These are phyloP conservation scores for Macaria notata DNA, from an alignment of 2,888 invertebrate species.

Conservation along the genomic window DNA sequence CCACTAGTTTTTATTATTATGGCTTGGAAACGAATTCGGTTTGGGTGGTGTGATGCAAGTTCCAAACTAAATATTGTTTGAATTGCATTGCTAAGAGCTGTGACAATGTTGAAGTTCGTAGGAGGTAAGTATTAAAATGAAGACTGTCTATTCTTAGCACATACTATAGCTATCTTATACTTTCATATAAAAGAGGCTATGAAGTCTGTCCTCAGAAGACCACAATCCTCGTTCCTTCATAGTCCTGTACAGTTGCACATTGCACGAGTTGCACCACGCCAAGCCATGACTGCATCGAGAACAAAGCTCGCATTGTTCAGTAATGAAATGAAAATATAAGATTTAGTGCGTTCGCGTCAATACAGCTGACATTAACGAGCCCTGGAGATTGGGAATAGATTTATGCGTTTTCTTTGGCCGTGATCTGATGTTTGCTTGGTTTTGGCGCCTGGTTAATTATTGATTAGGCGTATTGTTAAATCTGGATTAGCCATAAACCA, in stretches of 20 bases:
- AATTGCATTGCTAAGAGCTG: too few species aligned
- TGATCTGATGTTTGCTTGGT: conserved; percentile 15
- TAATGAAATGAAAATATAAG: conserved; percentile 33
- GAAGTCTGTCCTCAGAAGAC: too few species aligned
- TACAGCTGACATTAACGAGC: conserved; percentile 30
- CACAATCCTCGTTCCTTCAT: too few species aligned
- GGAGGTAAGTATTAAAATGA: neutral
- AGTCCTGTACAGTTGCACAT: too few species aligned
- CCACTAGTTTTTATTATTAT: neutral
- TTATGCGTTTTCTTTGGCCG: conserved; percentile 38
- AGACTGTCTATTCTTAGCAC: neutral
- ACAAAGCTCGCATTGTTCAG: conserved; percentile 21
- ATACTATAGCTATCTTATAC: too few species aligned
- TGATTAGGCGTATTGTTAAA: conserved; percentile 18
- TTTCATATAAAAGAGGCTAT: too few species aligned
- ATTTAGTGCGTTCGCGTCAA: conserved; percentile 31
- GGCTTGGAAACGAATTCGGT: neutral
- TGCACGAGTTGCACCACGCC: too few species aligned
- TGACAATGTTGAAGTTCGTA: neutral
- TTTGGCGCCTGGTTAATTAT: conserved; percentile 21
- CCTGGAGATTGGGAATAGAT: conserved; percentile 34
- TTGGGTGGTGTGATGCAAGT: too few species aligned
- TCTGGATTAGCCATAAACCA: conserved; percentile 1
- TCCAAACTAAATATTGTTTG: too few species aligned
- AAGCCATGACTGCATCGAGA: neutral